These are phyloP conservation scores for Sepiola atlantica DNA, from an alignment of 2,888 invertebrate genomes.

Conservation along the genomic window DNA sequence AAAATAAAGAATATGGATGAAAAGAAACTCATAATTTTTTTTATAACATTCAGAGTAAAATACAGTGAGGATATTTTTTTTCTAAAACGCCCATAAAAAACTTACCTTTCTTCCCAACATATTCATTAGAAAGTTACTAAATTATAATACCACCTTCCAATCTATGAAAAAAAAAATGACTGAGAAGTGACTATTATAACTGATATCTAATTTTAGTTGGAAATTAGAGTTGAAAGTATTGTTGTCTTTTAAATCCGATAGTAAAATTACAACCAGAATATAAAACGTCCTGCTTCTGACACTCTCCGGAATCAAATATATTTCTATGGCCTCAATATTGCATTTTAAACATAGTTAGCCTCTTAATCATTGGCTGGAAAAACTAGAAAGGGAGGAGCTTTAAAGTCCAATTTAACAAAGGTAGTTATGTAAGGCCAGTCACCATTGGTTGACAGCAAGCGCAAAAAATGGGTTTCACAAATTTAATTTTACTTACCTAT, in stretches of 20 bases:
- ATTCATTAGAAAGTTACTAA: background rate
- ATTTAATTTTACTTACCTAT: slow-evolving; percentile 15
- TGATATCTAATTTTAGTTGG: background rate
- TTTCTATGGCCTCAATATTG: background rate
- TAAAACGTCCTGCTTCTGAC: background rate
- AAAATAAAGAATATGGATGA: no score
- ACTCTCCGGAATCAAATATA: background rate
- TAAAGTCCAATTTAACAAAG: background rate
- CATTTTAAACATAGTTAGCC: background rate
- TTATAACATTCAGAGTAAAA: background rate
- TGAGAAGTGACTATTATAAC: background rate
- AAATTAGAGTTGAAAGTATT: background rate
- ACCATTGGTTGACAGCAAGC: background rate
- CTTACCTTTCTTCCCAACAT: background rate
- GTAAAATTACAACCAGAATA: background rate
- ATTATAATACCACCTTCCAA: background rate
- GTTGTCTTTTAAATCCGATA: background rate
- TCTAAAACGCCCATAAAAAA: background rate
- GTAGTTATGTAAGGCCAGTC: background rate
- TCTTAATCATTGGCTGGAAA: background rate
- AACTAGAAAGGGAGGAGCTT: background rate
- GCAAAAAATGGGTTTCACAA: background rate
- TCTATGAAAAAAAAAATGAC: background rate
- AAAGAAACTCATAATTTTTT: no score
- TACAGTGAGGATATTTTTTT: background rate